These are phyloP conservation scores for Ctenicera cuprea DNA, from an alignment of 2,888 invertebrate species.

Conservation along the genomic window DNA sequence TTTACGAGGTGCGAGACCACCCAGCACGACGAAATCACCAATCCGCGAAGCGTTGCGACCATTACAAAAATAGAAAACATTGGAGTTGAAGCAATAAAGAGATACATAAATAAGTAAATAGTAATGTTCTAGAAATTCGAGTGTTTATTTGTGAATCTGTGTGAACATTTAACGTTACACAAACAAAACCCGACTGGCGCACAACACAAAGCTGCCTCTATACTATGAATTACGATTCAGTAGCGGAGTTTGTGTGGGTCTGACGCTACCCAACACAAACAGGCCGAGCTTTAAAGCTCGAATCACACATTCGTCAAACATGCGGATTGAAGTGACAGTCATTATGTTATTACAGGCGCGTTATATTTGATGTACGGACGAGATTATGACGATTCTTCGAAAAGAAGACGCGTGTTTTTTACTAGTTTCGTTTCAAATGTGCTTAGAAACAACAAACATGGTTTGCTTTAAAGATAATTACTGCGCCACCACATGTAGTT, in stretches of 20 bases:
- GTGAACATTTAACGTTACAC: slow-evolving; percentile 69
- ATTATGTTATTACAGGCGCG: slow-evolving; percentile 71
- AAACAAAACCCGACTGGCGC: slow-evolving; percentile 57
- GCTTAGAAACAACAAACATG: slow-evolving; percentile 70
- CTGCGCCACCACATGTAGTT: slow-evolving; percentile 66
- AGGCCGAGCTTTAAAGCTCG: slow-evolving; percentile 28
- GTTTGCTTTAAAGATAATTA: slow-evolving; percentile 59
- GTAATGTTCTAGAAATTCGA: slow-evolving; percentile 71
- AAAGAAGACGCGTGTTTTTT: slow-evolving; percentile 60
- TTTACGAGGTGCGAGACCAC: slow-evolving; percentile 66
- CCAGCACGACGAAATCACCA: slow-evolving; percentile 59
- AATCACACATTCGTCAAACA: slow-evolving; percentile 66
- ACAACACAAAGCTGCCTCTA: slow-evolving; percentile 59
- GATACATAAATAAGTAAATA: slow-evolving; percentile 71
- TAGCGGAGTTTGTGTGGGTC: slow-evolving; percentile 20
- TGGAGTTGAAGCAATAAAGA: slow-evolving; percentile 68
- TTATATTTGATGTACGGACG: slow-evolving; percentile 69
- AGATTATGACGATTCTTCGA: slow-evolving; percentile 61
- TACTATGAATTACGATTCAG: slow-evolving; percentile 10
- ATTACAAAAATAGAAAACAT: slow-evolving; percentile 69
- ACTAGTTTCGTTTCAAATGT: slow-evolving; percentile 66
- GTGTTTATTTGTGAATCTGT: slow-evolving; percentile 71
- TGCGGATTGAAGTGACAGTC: slow-evolving; percentile 70
- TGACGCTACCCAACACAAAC: slow-evolving; percentile 7
- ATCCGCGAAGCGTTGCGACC: slow-evolving; percentile 60